Evolutionary conservation across 2,888 invertebrate species (phyloP).

Genomic region (Nemurella pictetii): DNA sequence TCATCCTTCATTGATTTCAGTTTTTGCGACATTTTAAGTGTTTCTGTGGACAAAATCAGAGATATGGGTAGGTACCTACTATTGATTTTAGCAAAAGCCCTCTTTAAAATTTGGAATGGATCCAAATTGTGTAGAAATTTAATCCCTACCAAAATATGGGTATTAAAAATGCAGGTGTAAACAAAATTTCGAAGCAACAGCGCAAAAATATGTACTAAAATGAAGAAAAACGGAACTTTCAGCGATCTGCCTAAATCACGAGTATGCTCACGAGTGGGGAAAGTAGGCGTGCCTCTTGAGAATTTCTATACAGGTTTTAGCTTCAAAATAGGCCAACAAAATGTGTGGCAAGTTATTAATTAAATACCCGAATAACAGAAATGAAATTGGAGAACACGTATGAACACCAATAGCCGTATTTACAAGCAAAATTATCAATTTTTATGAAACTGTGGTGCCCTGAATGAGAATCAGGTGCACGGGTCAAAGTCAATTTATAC

Average conservation of each 20-base stretch:
- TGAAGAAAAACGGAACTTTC: neutral
- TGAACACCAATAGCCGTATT: neutral
- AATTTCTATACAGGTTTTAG: neutral
- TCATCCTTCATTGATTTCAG: slow-evolving; percentile 77
- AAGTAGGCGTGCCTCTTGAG: slow-evolving; percentile 25
- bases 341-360: neutral
- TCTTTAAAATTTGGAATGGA: neutral
- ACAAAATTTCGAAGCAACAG: neutral
- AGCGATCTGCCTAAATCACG: neutral
- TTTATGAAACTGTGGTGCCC: neutral
- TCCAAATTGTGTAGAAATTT: neutral
- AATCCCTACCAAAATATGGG: neutral
- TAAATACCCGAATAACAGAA: neutral
- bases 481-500: neutral
- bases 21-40: slow-evolving; percentile 52
- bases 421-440: neutral
- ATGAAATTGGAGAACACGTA: neutral
- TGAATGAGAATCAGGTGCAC: neutral
- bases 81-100: neutral
- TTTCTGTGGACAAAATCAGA: neutral
- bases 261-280: slow-evolving; percentile 21
- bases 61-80: neutral
- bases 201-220: neutral
- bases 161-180: neutral
- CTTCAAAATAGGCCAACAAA: neutral